Base-by-base conservation (phyloP, 2,113 vertebrate species). In the Himantopus leucocephalus region DNA sequence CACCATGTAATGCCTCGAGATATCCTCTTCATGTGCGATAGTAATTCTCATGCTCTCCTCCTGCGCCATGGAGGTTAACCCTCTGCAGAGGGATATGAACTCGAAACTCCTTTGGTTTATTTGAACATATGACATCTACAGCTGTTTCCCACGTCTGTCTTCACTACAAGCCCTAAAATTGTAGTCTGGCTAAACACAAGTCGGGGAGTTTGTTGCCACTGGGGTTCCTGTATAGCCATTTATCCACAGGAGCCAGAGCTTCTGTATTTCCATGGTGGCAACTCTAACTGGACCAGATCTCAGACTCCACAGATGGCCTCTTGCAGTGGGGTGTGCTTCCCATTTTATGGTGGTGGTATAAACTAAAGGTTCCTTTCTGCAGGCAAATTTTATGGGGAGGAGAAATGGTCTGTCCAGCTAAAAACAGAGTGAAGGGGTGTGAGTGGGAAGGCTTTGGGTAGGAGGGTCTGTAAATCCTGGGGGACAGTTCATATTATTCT, bases 21-120 rank as follows among this genome's bases (percentile, higher is more conserved):
- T 48, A 12, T 64, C 62, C 26, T 47, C 10, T 53, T 21, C 32
- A 12, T 3, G 30, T 37, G 27, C 0, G 2, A 26, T 24, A 37
- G 29, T 13, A 43, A 34, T 34, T 90, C 21, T 39, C 16, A 7
- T 0, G 0, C n/a, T 50, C 32, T 15, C 45, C 56, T 1, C 1
- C 13, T 48, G 32, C 3, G 2, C 64, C n/a, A 3, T 2, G 16
- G 34, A 84, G 26, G 16, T 35, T 68, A 53, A 55, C 8, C 10
- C 13, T 35, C 13, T 0, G 0, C 5, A 52, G 45, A 62, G 24
- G 5, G 30, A 12, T 8, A 16, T 19, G 47, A 67, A 59, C 58
- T 15, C 68, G 32, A 71, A 86, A n/a, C 16, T 70, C 8, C 15
- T n/a, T 47, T 66, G 14, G 39, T 73, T 80, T 47, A 23, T 52